phyloP scores from a whole-genome alignment of 2,797 vertebrate genomes.

The Eidolon dupreanum region DNA sequence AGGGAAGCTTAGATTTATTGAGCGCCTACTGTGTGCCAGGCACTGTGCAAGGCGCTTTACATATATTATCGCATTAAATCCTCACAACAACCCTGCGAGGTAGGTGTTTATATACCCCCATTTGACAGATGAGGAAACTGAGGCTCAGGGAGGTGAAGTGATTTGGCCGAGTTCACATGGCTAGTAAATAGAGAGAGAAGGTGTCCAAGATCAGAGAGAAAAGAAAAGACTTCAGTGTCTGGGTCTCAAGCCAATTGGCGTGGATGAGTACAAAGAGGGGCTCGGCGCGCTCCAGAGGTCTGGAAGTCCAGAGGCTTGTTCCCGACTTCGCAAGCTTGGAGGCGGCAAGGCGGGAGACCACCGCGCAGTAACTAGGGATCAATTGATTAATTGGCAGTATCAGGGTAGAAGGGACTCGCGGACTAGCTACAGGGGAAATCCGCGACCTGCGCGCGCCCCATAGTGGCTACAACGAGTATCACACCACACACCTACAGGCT shows the following conservation, averaged over 20 bases:
- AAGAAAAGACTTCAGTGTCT: background rate
- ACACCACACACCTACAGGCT: slow-evolving; percentile 27
- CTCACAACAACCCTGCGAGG: slow-evolving; percentile 83
- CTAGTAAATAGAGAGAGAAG: slow-evolving; percentile 57
- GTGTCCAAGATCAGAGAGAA: slow-evolving; percentile 32
- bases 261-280: slow-evolving; percentile 6
- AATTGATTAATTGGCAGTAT: background rate
- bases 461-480: slow-evolving; percentile 68
- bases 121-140: slow-evolving; percentile 78
- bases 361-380: background rate
- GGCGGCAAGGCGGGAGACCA: background rate
- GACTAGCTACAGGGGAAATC: slow-evolving; percentile 54
- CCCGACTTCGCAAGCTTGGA: slow-evolving; percentile 1
- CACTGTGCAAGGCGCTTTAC: slow-evolving; percentile 67
- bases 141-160: slow-evolving; percentile 77
- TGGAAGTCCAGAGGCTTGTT: slow-evolving; percentile 44
- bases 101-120: slow-evolving; percentile 79
- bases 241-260: slow-evolving; percentile 1
- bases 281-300: slow-evolving; percentile 23
- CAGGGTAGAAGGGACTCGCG: background rate
- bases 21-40: slow-evolving; percentile 67
- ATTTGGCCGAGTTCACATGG: slow-evolving; percentile 67
- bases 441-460: slow-evolving; percentile 78
- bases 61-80: slow-evolving; percentile 72
- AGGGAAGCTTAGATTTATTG: slow-evolving; percentile 78